Base-by-base conservation (phyloP, 2,113 vertebrate genomes). In the Apaloderma vittatum region DNA sequence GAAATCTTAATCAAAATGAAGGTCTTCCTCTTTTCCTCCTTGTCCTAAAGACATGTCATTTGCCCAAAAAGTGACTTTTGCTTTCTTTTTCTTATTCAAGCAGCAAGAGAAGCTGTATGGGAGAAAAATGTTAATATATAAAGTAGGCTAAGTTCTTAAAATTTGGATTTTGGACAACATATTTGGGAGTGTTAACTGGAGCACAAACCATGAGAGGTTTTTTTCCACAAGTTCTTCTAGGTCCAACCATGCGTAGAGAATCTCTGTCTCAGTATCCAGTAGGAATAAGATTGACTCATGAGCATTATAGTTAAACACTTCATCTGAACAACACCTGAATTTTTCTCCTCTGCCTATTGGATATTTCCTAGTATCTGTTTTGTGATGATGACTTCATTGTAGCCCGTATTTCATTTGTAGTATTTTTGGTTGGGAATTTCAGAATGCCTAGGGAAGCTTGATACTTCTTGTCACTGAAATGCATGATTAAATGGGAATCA, bases 1-100 rank as follows among this genome's bases (percentile, higher is more conserved):
- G 49, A 51, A 54, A 83, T 66, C 85, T 90, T 88, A 73, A 79
- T 23, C n/a, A 91, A 76, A 27, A 61, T 61, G 15, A 20, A 79
- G 12, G 22, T 88, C 57, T 67, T 45, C 79, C 27, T 61, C 49
- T 80, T 85, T 75, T 20, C 4, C 3, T 54, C 27, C 79, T 87
- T 76, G 63, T 57, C 34, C 14, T 90, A 15, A 79, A 58, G 27
- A 46, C 2, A 2, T 20, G 29, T 10, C 8, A 23, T 54, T 62
- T 72, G 20, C 19, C 19, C 10, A 30, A 77, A 80, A 23, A 49
- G 16, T 57, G 8, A 46, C 10, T 86, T 75, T 78, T 61, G 3
- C 20, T 75, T 92, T 82, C 27, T 37, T 72, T 78, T 92, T 70
- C 55, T 46, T 76, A n/a, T 49, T 73, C 19, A 52, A 58, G n/a